Conservation (phyloP, 1,140 invertebrate species). For the Tyrophagus putrescentiae region DNA sequence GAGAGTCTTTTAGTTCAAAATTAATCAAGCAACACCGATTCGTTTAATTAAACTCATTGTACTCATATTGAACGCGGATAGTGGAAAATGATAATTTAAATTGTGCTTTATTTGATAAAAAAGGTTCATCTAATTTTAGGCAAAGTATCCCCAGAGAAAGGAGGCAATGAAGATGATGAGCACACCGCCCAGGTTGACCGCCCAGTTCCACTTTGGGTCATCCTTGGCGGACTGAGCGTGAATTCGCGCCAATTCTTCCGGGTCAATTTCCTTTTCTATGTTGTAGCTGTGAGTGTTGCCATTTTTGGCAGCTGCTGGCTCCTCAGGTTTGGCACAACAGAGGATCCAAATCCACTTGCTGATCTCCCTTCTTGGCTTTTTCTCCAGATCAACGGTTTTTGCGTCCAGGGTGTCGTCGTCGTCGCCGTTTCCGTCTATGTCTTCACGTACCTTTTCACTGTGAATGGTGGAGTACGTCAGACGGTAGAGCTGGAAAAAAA, state of each 20-base stretch:
- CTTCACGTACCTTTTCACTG: constrained; percentile 32
- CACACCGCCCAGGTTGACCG: constrained; percentile 24
- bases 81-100: too few species aligned
- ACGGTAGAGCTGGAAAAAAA: constrained; percentile 33
- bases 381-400: constrained; percentile 6
- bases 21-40: too few species aligned
- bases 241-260: constrained; percentile 24
- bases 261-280: neutral
- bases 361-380: neutral
- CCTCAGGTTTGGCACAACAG: constrained; percentile 22
- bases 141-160: constrained; percentile 27
- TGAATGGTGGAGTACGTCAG: constrained; percentile 36
- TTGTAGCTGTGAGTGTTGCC: neutral
- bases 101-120: too few species aligned
- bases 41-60: too few species aligned
- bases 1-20: too few species aligned
- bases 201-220: constrained; percentile 23
- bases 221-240: constrained; percentile 25
- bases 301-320: neutral
- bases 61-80: too few species aligned
- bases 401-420: neutral
- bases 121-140: too few species aligned
- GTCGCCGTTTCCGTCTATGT: constrained; percentile 28
- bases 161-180: constrained; percentile 20
- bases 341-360: constrained; percentile 18